phyloP scores from a whole-genome alignment of 1,140 invertebrate genomes.

The Brachionus plicatilis region DNA sequence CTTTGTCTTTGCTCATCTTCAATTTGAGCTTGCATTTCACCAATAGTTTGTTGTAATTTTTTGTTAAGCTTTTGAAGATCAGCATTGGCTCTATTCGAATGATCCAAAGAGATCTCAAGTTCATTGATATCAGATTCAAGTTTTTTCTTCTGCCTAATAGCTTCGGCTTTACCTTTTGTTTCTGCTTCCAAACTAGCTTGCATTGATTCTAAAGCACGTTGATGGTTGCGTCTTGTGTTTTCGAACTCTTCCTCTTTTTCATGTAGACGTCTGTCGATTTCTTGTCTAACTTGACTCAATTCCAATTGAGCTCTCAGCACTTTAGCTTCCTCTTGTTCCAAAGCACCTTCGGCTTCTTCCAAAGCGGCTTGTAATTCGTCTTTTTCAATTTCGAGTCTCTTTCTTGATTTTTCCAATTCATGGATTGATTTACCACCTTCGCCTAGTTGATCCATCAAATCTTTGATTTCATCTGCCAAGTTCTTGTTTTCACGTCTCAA shows the following conservation, averaged over 20 bases:
- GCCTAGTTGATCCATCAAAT: conserved; percentile 93
- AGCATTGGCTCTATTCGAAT: conserved; percentile 69
- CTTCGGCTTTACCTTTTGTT: conserved; percentile 97
- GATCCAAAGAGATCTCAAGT: conserved; percentile 91
- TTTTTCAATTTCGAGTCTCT: conserved; percentile 94
- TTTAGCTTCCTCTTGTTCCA: conserved; percentile 78
- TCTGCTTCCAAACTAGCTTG: conserved; percentile 97
- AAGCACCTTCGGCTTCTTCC: conserved; percentile 96
- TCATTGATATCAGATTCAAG: conserved; percentile 98
- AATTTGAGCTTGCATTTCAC: conserved; percentile 65
- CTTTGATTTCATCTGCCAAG: conserved; percentile 69
- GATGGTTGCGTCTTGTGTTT: conserved; percentile 92
- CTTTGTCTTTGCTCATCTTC: conserved; percentile 95
- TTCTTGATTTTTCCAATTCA: conserved; percentile 69
- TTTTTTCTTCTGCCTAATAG: conserved; percentile 94
- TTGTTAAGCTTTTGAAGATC: conserved; percentile 99
- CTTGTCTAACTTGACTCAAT: conserved; percentile 86
- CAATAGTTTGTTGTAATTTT: conserved; percentile 78
- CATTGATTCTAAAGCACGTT: conserved; percentile 96
- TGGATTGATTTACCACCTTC: conserved; percentile 87
- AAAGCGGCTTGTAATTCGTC: conserved; percentile 96
- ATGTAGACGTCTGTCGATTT: conserved; percentile 64
- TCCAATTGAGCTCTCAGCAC: conserved; percentile 91
- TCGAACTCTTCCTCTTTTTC: conserved; percentile 99
- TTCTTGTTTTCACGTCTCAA: conserved; percentile 99